Evolutionary conservation across 2,888 invertebrate species (phyloP), one percentile per base, ranked within the genome.

Genomic region (Ditylenchus weischeri): DNA sequence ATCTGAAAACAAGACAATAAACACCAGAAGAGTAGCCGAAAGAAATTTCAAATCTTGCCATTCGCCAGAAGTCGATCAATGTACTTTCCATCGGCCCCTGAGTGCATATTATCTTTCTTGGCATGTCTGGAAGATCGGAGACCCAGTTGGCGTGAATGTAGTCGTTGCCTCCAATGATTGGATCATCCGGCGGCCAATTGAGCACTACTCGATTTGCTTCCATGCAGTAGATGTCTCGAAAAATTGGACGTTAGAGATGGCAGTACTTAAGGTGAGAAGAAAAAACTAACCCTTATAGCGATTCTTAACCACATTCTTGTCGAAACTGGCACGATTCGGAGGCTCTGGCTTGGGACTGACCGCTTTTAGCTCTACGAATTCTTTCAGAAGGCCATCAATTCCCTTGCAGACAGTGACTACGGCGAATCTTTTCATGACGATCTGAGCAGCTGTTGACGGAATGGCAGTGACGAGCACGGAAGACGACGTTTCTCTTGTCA

Each of bases 141-240:
- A 77, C 74, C 74, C 75, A 76, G 57, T 78, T 78, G 29, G 77
- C 78, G 66, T 78, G 78, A n/a, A 78, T 72, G 66, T 78, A 78
- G 59, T 78, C 70, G 58, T 77, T 69, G 18, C n/a, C 64, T 47
- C 38, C 38, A 38, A 38, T 38, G 38, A 7, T 23, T 49, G 21
- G 21, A 19, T 48, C 66, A 10, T 35, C 72, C 64, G 69, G 70
- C 3, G 75, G 77, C 66, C 70, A 76, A 19, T 61, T 71, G 35
- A 78, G 69, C 0, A 67, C 49, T 6, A 78, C 75, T 7, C 78
- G 77, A n/a, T 72, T 74, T 15, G 71, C 73, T 48, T 78, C 78
- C 50, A 78, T 72, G 60, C 78, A 78, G 65, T 64, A 68, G 15
- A 78, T 77, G 57, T 78, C 78, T 72, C 29, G 21, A 13, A 8